Evolutionary conservation across 1,140 invertebrate species (phyloP).

Genomic region (Parapsyche elsis): DNA sequence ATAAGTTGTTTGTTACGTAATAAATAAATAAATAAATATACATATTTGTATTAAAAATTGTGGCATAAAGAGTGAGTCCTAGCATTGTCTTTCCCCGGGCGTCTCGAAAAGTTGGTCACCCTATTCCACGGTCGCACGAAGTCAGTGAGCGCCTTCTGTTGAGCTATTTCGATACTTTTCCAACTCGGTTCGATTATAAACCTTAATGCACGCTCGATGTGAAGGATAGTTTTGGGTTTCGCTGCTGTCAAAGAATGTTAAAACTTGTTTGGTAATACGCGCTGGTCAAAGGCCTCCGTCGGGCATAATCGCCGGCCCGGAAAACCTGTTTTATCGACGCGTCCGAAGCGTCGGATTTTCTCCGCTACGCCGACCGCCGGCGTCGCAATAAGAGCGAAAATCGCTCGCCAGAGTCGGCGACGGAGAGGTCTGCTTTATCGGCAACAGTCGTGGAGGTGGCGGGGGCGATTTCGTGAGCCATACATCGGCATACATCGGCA

Average conservation of each 20-base stretch:
- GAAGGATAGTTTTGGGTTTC: slow-evolving; percentile 23
- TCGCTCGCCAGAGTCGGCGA: not conserved
- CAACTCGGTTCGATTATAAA: not conserved
- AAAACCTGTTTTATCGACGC: slow-evolving; percentile 53
- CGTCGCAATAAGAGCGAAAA: not conserved
- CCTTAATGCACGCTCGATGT: not conserved
- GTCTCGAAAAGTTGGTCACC: no score
- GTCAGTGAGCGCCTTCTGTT: not conserved
- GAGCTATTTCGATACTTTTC: slow-evolving; percentile 11
- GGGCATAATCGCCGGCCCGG: slow-evolving; percentile 38
- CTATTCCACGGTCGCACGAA: not conserved
- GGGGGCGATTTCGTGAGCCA: slow-evolving; percentile 22
- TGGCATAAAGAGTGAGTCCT: no score
- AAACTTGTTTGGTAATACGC: slow-evolving; percentile 44
- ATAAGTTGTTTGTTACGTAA: no score
- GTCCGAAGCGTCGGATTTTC: not conserved
- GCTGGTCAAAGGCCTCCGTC: slow-evolving; percentile 53
- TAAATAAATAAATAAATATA: no score
- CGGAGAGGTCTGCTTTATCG: slow-evolving; percentile 47
- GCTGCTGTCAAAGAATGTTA: slow-evolving; percentile 42
- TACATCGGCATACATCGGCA: slow-evolving; percentile 50
- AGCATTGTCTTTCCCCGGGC: no score
- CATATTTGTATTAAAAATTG: no score
- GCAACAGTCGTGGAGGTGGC: slow-evolving; percentile 7
- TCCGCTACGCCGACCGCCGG: not conserved